These are phyloP conservation scores for Chirona hameri DNA, from an alignment of 2,888 invertebrate genomes.

Conservation along the genomic window DNA sequence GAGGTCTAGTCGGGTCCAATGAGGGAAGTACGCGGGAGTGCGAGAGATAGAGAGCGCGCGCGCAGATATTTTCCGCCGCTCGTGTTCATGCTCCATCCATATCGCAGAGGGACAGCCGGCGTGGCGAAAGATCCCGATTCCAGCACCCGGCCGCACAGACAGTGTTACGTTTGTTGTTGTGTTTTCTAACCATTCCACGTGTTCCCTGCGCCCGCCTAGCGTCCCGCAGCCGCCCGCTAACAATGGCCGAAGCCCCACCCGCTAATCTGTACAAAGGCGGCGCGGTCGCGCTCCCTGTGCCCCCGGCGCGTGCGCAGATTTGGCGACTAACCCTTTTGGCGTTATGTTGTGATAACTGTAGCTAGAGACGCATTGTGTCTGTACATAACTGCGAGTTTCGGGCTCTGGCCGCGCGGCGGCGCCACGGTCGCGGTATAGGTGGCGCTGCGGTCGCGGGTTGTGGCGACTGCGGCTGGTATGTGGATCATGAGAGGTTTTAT, in stretches of 20 bases:
- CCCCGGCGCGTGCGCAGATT: background rate
- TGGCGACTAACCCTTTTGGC: background rate
- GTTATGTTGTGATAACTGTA: constrained; percentile 24
- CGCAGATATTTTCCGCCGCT: background rate
- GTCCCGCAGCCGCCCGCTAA: background rate
- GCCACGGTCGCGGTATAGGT: background rate
- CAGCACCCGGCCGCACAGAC: background rate
- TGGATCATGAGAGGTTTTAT: background rate
- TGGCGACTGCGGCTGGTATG: background rate
- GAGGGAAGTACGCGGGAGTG: background rate
- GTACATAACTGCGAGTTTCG: background rate
- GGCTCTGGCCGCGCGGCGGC: background rate
- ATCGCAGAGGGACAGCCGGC: constrained; percentile 5
- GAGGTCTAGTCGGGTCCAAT: constrained; percentile 37
- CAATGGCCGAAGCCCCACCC: background rate
- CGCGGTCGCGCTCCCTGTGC: too few species aligned
- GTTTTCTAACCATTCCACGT: constrained; percentile 29
- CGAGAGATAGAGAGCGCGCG: constrained; percentile 28
- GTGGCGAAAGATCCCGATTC: background rate
- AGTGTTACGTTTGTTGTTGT: constrained; percentile 26
- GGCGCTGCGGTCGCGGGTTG: background rate
- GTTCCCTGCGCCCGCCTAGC: background rate
- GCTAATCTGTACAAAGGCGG: constrained; percentile 1
- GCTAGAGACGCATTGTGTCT: background rate
- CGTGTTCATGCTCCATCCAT: background rate